Evolutionary conservation across 2,888 invertebrate species (phyloP), one percentile per base, ranked within the genome.

Genomic region (Chymomyza amoena): DNA sequence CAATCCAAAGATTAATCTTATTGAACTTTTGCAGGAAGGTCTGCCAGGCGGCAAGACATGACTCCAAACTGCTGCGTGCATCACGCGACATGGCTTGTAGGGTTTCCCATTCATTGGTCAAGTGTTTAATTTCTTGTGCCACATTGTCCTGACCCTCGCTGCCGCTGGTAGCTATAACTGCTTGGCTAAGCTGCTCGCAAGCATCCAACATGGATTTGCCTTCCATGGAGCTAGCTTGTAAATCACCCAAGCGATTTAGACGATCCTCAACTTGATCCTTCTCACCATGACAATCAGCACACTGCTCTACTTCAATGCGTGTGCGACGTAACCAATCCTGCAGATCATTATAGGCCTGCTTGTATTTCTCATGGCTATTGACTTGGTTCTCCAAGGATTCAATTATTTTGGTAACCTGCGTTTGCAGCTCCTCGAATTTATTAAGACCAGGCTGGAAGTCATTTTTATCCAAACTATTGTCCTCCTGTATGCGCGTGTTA

Each of bases 241-340:
- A 94, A 79, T 95, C 94, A 64, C 94, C 94, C 32, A 97, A 94
- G 84, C 95, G 96, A 62, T 94, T 94, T 39, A 96, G 94, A 89
- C 97, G 96, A 80, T 95, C 94, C 68, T 95, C 93, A 0, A 96
- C 95, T 66, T 94, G 94, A 63, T 95, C 95, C 79, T 96, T 95
- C 89, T 98, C 97, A 4, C 97, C 97, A 88, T 97, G 97, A 0
- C 96, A 95, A 90, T 97, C 97, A 4, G 96, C 95, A 79, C 96
- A 95, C 81, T 96, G 95, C 87, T 97, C 97, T 36, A 97, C 94
- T 78, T 96, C 95, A n/a, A 96, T 93, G 86, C 96, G 94, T 16
- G 95, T 94, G 84, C 95, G 95, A 36, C 96, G 93, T 28, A 98
- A 93, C 96, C 97, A 97, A 80, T 98, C 97, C 68, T 95, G 94